Evolutionary conservation across 2,888 invertebrate genomes (phyloP).

Genomic region (Smittia aterrima): DNA sequence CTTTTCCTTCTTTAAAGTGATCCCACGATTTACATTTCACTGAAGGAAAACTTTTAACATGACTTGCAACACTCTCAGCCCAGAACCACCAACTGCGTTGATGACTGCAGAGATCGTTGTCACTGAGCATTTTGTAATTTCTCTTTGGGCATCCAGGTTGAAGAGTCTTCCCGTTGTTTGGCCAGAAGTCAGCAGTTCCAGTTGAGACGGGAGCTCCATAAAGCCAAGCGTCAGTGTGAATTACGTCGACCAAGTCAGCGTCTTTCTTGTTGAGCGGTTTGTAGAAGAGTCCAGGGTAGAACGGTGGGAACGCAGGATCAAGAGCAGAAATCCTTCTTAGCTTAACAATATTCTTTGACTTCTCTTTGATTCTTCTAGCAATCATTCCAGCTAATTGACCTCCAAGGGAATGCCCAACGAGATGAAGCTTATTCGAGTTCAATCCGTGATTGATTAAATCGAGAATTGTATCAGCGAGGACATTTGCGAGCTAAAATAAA

Average conservation of each 20-base stretch:
- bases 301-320: conserved; percentile 45
- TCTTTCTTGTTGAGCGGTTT: conserved; percentile 57
- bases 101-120: conserved; percentile 59
- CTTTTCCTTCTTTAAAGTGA: conserved; percentile 56
- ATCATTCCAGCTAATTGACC: conserved; percentile 51
- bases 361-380: conserved; percentile 48
- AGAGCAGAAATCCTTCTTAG: conserved; percentile 44
- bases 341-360: conserved; percentile 45
- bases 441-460: conserved; percentile 50
- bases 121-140: conserved; percentile 51
- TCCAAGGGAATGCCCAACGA: conserved; percentile 53
- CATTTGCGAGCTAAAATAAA: not conserved
- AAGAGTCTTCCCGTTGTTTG: conserved; percentile 44
- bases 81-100: conserved; percentile 63
- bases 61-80: conserved; percentile 57
- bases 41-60: conserved; percentile 56
- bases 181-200: conserved; percentile 48
- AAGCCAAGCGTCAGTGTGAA: conserved; percentile 66
- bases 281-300: conserved; percentile 48
- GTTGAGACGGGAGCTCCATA: conserved; percentile 61
- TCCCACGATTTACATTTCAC: conserved; percentile 58
- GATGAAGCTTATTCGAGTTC: conserved; percentile 49
- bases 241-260: conserved; percentile 63
- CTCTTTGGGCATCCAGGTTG: conserved; percentile 47
- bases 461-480: conserved; percentile 45